A percentile compares a stretch with the other conserved stretches of the same genome.
These are phyloP conservation scores for Micropoecilia bifurca DNA, from an alignment of 2,797 vertebrate genomes.

Conservation along the genomic window DNA sequence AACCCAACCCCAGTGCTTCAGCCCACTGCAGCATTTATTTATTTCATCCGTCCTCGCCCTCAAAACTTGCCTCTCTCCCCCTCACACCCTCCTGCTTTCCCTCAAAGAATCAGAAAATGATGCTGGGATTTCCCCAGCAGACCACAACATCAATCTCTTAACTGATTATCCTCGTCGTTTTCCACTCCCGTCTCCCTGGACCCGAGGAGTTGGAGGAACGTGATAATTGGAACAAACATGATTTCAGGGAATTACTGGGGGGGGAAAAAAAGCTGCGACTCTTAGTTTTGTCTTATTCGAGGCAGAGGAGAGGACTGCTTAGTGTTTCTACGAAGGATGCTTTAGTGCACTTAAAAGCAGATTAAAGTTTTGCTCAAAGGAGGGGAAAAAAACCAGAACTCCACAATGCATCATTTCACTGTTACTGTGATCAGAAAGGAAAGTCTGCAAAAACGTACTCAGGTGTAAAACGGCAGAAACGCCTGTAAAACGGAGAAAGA, in stretches of 20 bases:
- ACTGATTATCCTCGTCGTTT: conserved; percentile 53
- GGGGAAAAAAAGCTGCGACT: conserved; percentile 22
- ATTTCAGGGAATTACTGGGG: conserved; percentile 42
- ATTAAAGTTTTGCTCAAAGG: conserved; percentile 60
- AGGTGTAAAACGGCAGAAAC: not conserved
- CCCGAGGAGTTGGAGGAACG: conserved; percentile 55
- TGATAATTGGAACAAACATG: conserved; percentile 64
- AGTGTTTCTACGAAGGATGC: conserved; percentile 57
- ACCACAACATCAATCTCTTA: conserved; percentile 38
- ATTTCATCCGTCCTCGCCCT: conserved; percentile 30
- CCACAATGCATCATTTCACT: not conserved
- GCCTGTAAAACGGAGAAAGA: not conserved
- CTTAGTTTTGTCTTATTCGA: conserved; percentile 64
- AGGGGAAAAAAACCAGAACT: not conserved
- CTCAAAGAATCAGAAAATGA: conserved; percentile 30
- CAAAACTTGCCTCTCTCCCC: not conserved
- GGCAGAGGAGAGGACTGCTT: conserved; percentile 56
- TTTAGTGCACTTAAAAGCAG: conserved; percentile 76
- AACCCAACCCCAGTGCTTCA: conserved; percentile 22
- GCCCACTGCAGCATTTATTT: conserved; percentile 23
- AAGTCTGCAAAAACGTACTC: not conserved
- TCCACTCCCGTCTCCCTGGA: conserved; percentile 42
- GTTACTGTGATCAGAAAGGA: not conserved
- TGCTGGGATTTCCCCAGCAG: conserved; percentile 23
- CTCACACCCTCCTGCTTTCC: not conserved